Conservation (phyloP, 2,888 invertebrate genomes). For the Crocallis elinguaria region DNA sequence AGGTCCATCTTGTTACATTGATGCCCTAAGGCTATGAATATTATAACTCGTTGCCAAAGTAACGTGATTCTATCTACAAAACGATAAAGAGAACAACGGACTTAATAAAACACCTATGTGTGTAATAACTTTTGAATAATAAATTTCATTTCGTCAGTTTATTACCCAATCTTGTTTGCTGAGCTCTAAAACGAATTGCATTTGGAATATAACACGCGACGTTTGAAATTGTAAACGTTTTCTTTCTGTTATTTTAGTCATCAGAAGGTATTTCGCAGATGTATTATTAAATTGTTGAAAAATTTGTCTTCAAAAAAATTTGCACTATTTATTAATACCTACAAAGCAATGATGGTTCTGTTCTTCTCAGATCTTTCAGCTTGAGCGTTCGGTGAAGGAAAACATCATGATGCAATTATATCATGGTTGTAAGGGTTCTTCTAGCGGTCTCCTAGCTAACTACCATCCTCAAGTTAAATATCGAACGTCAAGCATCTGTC, state of each 20-base stretch:
- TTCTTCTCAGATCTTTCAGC: too few species aligned
- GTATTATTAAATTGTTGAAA: too few species aligned
- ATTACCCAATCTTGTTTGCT: constrained; percentile 16
- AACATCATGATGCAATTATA: too few species aligned
- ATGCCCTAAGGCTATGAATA: not conserved
- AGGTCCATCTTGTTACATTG: not conserved
- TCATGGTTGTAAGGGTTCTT: too few species aligned
- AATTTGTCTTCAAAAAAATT: too few species aligned
- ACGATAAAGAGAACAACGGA: constrained; percentile 18
- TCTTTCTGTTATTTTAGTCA: not conserved
- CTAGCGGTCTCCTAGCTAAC: too few species aligned
- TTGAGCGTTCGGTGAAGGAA: too few species aligned
- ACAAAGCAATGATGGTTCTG: too few species aligned
- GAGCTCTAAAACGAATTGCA: constrained; percentile 8
- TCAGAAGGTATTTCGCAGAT: not conserved
- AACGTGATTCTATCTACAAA: constrained; percentile 5
- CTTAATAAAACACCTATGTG: constrained; percentile 18
- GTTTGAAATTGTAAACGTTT: not conserved
- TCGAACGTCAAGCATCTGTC: too few species aligned
- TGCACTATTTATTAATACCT: too few species aligned
- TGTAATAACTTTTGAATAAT: constrained; percentile 18
- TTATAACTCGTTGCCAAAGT: not conserved
- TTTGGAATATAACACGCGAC: not conserved
- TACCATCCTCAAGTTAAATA: too few species aligned
- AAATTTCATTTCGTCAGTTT: constrained; percentile 20